A percentile compares a stretch with the other conserved stretches of the same genome.
phyloP scores from a whole-genome alignment of 2,113 vertebrate species.

The Oryzias celebensis region DNA sequence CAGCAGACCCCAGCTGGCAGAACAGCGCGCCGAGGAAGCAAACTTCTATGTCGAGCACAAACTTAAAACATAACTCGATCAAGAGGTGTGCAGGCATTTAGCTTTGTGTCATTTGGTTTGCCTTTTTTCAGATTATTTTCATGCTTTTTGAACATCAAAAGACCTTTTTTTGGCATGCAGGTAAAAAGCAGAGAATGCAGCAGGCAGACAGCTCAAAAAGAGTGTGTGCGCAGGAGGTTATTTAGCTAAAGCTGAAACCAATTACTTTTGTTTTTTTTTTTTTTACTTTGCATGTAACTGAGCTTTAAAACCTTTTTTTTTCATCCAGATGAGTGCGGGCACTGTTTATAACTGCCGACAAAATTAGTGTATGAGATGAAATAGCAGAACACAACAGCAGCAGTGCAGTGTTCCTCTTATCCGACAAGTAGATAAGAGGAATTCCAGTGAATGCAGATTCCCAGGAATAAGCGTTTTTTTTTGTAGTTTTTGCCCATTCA shows the following conservation, averaged over 20 bases:
- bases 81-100: conserved; percentile 81
- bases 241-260: conserved; percentile 24
- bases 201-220: conserved; percentile 49
- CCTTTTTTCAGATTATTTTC: conserved; percentile 40
- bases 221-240: conserved; percentile 18
- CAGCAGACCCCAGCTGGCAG: conserved; percentile 15
- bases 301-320: neutral
- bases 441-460: conserved; percentile 46
- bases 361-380: conserved; percentile 11
- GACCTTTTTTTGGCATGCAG: conserved; percentile 79
- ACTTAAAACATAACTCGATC: conserved; percentile 76
- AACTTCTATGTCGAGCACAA: conserved; percentile 65
- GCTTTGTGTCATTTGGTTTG: conserved; percentile 55
- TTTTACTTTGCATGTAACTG: neutral
- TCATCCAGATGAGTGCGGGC: conserved; percentile 1
- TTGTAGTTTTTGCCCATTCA: conserved; percentile 45
- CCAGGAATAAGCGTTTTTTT: conserved; percentile 25
- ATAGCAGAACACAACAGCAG: conserved; percentile 45
- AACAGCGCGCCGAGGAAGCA: conserved; percentile 17
- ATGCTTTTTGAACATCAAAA: conserved; percentile 69
- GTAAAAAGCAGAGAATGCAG: conserved; percentile 77
- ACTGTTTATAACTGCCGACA: conserved; percentile 8
- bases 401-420: conserved; percentile 43
- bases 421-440: conserved; percentile 54
- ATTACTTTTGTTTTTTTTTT: conserved; percentile 20